A percentile compares a stretch with the other conserved stretches of the same genome.
Evolutionary conservation across 2,113 vertebrate genomes (phyloP).

Genomic region (Eleginops maclovinus): DNA sequence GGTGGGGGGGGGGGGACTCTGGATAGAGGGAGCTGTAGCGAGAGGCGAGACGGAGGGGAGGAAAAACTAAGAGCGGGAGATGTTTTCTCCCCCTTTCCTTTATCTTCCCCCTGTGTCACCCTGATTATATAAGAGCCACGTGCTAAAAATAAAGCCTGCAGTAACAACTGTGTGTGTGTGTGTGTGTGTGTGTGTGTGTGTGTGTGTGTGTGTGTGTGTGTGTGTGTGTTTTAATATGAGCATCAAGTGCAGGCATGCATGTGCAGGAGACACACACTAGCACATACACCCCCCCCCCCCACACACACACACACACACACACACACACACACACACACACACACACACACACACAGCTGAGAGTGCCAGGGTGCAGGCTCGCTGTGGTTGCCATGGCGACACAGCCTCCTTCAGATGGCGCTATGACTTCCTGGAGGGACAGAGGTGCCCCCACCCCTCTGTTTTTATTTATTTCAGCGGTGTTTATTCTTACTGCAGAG

Average conservation of each 20-base stretch:
- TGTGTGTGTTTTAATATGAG: conserved; percentile 44
- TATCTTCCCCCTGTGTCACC: conserved; percentile 83
- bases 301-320: conserved; percentile 17
- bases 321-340: not conserved
- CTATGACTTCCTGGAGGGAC: conserved; percentile 79
- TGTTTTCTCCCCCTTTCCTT: conserved; percentile 64
- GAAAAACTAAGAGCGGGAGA: conserved; percentile 38
- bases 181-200: conserved; percentile 21
- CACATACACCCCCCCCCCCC: not conserved
- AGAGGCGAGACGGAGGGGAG: conserved; percentile 34
- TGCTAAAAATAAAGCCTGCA: conserved; percentile 86
- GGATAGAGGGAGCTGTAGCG: not conserved
- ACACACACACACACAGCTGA: conserved; percentile 14
- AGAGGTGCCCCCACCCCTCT: conserved; percentile 51
- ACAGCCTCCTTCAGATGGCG: conserved; percentile 74
- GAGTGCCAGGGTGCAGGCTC: conserved; percentile 56
- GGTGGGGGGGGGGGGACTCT: conserved; percentile 6
- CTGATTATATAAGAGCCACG: conserved; percentile 86
- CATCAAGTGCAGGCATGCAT: conserved; percentile 67
- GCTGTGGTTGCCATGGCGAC: conserved; percentile 82
- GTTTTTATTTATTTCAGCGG: too few species aligned
- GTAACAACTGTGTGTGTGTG: conserved; percentile 72
- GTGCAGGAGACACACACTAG: conserved; percentile 35
- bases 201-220: too few species aligned
- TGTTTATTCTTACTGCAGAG: too few species aligned